Conservation (phyloP, 2,113 vertebrate species). For the Sphaerodactylus townsendi region DNA sequence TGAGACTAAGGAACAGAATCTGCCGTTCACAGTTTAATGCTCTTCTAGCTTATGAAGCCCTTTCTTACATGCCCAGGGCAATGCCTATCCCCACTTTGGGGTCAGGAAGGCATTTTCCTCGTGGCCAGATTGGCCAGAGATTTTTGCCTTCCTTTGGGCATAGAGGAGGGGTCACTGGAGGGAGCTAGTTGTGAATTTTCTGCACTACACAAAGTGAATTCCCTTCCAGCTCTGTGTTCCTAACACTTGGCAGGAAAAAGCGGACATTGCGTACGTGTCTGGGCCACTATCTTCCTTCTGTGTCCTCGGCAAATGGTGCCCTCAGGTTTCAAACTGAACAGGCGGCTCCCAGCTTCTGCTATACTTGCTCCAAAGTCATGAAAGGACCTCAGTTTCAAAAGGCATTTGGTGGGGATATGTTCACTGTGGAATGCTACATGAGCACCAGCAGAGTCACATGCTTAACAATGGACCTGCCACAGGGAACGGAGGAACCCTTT, state of each 20-base stretch:
- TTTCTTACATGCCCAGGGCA: no score
- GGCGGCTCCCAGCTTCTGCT: not conserved
- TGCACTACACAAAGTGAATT: no score
- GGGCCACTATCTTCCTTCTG: not conserved
- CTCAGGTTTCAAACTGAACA: not conserved
- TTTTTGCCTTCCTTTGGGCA: no score
- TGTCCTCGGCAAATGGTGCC: not conserved
- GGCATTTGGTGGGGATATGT: not conserved
- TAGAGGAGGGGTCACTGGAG: no score
- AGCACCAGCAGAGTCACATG: not conserved
- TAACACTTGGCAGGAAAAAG: not conserved
- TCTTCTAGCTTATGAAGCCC: no score
- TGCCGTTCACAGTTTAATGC: not conserved
- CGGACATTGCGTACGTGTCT: not conserved
- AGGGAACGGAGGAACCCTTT: not conserved
- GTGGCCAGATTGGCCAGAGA: no score
- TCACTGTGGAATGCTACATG: not conserved
- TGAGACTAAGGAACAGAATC: no score
- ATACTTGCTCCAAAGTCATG: not conserved
- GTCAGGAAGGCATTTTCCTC: no score
- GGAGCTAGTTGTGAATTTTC: no score
- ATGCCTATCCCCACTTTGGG: no score
- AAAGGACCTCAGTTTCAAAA: not conserved
- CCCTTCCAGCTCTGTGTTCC: no score
- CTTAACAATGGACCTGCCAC: not conserved